These are phyloP conservation scores for Pterocles gutturalis DNA, from an alignment of 2,113 vertebrate species.

Conservation along the genomic window DNA sequence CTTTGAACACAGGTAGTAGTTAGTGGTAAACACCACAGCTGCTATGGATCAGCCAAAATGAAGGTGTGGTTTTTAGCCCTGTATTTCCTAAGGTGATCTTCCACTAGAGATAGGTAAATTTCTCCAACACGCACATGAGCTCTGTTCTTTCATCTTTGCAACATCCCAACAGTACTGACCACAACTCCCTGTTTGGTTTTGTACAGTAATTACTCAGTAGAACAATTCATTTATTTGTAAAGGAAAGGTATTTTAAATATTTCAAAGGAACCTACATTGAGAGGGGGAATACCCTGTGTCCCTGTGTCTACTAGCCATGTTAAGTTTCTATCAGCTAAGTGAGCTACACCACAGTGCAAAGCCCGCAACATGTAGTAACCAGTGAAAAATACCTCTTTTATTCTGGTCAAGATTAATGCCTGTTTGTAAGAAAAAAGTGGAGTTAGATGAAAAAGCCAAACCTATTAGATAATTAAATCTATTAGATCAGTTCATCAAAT, in stretches of 20 bases:
- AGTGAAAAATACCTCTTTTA: conserved; percentile 82
- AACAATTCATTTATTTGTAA: background rate
- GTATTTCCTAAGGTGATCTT: background rate
- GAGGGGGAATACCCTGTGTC: background rate
- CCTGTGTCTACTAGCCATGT: background rate
- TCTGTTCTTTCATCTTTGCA: background rate
- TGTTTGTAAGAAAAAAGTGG: conserved; percentile 67
- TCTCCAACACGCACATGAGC: background rate
- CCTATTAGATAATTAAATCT: background rate
- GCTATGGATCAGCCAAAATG: background rate
- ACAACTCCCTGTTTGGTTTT: background rate
- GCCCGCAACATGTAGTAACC: conserved; percentile 43
- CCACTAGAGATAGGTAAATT: background rate
- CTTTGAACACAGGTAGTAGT: background rate
- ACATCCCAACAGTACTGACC: background rate
- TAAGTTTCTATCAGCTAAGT: conserved; percentile 50
- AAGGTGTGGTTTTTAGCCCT: background rate
- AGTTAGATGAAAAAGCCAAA: conserved; percentile 35
- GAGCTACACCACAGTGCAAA: conserved; percentile 69
- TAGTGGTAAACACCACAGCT: background rate
- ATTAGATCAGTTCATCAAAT: background rate
- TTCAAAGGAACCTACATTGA: background rate
- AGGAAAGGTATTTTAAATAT: background rate
- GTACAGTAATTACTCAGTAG: background rate
- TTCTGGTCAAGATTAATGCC: conserved; percentile 81